Percentiles rank a stretch among this genome's conserved stretches.
Conservation (phyloP, 2,888 invertebrate species). For the Junonia oenone region DNA sequence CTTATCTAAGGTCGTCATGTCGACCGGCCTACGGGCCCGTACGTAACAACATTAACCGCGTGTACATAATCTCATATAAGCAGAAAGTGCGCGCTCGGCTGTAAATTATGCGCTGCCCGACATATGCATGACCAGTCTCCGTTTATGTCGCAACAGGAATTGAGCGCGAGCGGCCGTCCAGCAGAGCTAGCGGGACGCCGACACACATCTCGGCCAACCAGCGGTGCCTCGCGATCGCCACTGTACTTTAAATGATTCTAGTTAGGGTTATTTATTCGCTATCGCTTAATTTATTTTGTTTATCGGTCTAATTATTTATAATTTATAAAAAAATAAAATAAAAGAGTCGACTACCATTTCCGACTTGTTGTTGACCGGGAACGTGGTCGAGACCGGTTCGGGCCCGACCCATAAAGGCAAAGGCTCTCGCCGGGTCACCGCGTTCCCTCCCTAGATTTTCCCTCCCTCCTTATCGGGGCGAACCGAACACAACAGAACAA, state of each 20-base stretch:
- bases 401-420: slow-evolving; percentile 39
- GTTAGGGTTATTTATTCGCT: slow-evolving; percentile 78
- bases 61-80: slow-evolving; percentile 75
- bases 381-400: slow-evolving; percentile 50
- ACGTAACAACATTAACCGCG: slow-evolving; percentile 78
- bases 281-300: slow-evolving; percentile 78
- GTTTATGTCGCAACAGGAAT: slow-evolving; percentile 80
- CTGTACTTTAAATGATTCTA: slow-evolving; percentile 73
- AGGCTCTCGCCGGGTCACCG: slow-evolving; percentile 51
- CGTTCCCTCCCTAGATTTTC: slow-evolving; percentile 48
- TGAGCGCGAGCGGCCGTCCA: slow-evolving; percentile 69
- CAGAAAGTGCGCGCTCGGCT: slow-evolving; percentile 76
- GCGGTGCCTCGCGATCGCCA: slow-evolving; percentile 71
- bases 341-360: slow-evolving; percentile 73
- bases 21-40: slow-evolving; percentile 73
- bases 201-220: slow-evolving; percentile 70
- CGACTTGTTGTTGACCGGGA: slow-evolving; percentile 60
- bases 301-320: slow-evolving; percentile 69
- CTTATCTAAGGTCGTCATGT: slow-evolving; percentile 73
- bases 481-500: slow-evolving; percentile 68
- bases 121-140: slow-evolving; percentile 79
- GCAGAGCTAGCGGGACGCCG: slow-evolving; percentile 70
- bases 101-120: slow-evolving; percentile 75
- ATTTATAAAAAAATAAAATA: slow-evolving; percentile 67
- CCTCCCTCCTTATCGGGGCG: slow-evolving; percentile 59